Conservation (phyloP, 2,888 invertebrate genomes). For the Meteorus cinctellus region DNA sequence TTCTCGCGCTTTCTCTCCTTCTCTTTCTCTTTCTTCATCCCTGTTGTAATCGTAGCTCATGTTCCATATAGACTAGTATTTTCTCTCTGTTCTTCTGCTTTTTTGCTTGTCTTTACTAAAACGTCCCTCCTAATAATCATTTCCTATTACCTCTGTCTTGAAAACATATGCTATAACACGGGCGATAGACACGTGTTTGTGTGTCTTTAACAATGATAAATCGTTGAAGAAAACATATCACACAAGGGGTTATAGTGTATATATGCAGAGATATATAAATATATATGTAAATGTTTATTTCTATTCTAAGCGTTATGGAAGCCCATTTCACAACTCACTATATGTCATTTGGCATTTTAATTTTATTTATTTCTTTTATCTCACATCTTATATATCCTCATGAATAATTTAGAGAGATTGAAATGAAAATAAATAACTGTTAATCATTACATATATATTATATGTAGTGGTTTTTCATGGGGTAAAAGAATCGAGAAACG, state of each 20-base stretch:
- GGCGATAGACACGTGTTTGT: constrained; percentile 37
- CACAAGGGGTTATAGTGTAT: background rate
- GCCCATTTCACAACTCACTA: constrained; percentile 39
- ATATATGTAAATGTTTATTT: constrained; percentile 35
- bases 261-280: background rate
- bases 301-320: constrained; percentile 44
- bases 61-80: background rate
- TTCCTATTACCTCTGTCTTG: constrained; percentile 22
- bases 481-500: constrained; percentile 1
- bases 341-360: constrained; percentile 5
- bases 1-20: background rate
- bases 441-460: constrained; percentile 37
- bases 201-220: constrained; percentile 35
- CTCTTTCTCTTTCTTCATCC: constrained; percentile 12
- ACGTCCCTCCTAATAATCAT: background rate
- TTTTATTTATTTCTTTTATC: constrained; percentile 10
- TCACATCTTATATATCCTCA: background rate
- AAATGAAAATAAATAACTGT: constrained; percentile 37
- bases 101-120: constrained; percentile 4
- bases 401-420: background rate
- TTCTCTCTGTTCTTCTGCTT: background rate
- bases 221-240: constrained; percentile 29
- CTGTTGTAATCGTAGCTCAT: constrained; percentile 2
- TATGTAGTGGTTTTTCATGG: background rate
- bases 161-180: constrained; percentile 37